Evolutionary conservation across 2,888 invertebrate species (phyloP), one percentile per base, ranked within the genome.

Genomic region (Deilephila porcellus): DNA sequence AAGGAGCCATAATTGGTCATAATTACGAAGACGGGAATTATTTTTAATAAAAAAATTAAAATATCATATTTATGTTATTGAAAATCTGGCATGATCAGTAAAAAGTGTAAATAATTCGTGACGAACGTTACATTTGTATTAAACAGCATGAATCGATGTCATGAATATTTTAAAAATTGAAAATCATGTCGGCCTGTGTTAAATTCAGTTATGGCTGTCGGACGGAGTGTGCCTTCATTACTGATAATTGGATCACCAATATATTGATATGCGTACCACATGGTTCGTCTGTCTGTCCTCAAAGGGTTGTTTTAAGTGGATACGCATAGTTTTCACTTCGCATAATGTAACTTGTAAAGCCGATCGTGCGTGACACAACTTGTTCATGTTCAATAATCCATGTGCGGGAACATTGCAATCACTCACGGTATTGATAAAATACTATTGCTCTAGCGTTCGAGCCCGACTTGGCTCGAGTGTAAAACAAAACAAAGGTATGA

Each of bases 291-390:
- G 25, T n/a, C 62, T 62, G 29, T 7, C 62, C 62, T n/a, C 25
- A 62, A 62, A 62, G 62, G 62, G 62, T 45, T 45, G 45, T 45
- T 45, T 45, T 45, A 45, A 62, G 62, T 29, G 62, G 45, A 2
- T 45, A 45, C 45, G 11, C 11, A 19, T 62, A 32, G 25, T 62
- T 62, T 62, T 4, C n/a, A 62, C 14, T 62, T 62, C n/a, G 19
- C 32, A 32, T 62, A 62, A 20, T n/a, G n/a, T 6, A 62, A 25
- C 62, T 32, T 32, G 32, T 62, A 25, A 62, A 32, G 29, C 32
- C 29, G 62, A 29, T 62, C 29, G 62, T 11, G 62, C 29, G 29
- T 17, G 29, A 62, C 62, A 6, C 8, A 62, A 29, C 29, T 62
- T 32, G 62, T 62, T 29, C 62, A 63, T 25, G 19, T 62, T 62